Base-by-base conservation (phyloP, 1,140 invertebrate genomes). In the Drosophila mayri region DNA sequence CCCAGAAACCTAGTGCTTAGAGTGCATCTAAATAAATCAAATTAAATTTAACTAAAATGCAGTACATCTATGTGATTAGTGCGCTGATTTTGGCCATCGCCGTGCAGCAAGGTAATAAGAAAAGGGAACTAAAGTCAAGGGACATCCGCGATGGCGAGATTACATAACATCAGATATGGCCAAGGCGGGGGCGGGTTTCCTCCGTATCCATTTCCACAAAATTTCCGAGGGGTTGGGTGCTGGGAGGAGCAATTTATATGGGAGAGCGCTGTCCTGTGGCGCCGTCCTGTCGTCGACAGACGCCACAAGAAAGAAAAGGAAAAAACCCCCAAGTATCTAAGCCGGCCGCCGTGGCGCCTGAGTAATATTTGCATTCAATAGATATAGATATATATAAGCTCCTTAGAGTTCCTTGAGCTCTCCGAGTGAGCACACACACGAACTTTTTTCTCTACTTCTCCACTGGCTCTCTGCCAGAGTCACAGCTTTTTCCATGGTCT, bases 41-140 rank as follows among this genome's bases (percentile, higher is more conserved):
- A 58, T 52, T 52, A 38, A 68, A 52, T 37, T 14, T 7, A 18
- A 71, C 28, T 11, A 76, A 84, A 79, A 90, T 90, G 85, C 85
- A 90, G 86, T 81, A 90, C 66, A 81, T 90, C 79, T 90, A 90
- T 81, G 71, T 90, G 81, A 90, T 90, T 76, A 90, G 85, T 71
- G 85, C 86, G 74, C 71, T 90, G 30, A 81, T 90, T 81, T 60
- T 90, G 75, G 86, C 85, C 64, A 85, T 90, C 65, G 81, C 81
- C 67, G 85, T 90, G 79, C 85, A 90, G 78, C 85, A 90, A 90
- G 85, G 85, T 90, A 90, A 55, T 14, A 54, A 16, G 9, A 37
- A 22, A 11, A 12, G 76, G 25, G 41, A 67, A 32, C 44, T 41
- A 20, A 37, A 60, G n/a, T 18, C 32, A 40, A 32, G 64, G 72